Percentiles rank a stretch among this genome's conserved stretches.
Evolutionary conservation across 2,888 invertebrate genomes (phyloP).

Genomic region (Mythimna lalbum): DNA sequence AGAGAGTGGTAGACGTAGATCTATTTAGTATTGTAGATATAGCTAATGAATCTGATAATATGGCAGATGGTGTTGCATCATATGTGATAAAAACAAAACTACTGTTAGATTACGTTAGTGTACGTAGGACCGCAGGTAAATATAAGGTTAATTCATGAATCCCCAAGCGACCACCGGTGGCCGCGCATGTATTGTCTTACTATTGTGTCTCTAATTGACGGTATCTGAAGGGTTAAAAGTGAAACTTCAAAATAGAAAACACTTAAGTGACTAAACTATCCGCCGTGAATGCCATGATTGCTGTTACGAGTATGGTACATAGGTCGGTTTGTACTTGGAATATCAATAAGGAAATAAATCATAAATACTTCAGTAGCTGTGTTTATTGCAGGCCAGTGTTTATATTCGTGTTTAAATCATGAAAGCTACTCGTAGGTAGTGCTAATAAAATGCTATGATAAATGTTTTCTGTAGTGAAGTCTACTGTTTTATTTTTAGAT

Average conservation of each 20-base stretch:
- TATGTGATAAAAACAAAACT: not conserved
- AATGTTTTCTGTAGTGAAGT: slow-evolving; percentile 26
- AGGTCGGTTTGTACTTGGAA: not conserved
- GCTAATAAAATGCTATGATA: slow-evolving; percentile 31
- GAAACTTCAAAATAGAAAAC: not conserved
- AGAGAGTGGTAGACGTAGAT: not conserved
- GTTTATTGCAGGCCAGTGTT: not conserved
- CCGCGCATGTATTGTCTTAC: no score
- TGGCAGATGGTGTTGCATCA: not conserved
- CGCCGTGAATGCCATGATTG: no score
- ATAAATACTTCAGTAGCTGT: slow-evolving; percentile 1
- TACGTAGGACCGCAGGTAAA: not conserved
- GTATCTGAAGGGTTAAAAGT: no score
- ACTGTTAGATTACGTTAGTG: not conserved
- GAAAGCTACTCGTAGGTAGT: no score
- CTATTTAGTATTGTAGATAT: slow-evolving; percentile 1
- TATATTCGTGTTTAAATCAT: not conserved
- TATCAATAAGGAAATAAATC: slow-evolving; percentile 3
- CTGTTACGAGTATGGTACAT: not conserved
- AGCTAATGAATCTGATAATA: not conserved
- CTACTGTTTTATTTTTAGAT: slow-evolving; percentile 39
- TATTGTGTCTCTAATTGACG: no score
- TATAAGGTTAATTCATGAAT: no score
- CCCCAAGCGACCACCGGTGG: no score
- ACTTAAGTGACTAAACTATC: not conserved